phyloP scores from a whole-genome alignment of 2,113 vertebrate genomes.

The Labeo catla region DNA sequence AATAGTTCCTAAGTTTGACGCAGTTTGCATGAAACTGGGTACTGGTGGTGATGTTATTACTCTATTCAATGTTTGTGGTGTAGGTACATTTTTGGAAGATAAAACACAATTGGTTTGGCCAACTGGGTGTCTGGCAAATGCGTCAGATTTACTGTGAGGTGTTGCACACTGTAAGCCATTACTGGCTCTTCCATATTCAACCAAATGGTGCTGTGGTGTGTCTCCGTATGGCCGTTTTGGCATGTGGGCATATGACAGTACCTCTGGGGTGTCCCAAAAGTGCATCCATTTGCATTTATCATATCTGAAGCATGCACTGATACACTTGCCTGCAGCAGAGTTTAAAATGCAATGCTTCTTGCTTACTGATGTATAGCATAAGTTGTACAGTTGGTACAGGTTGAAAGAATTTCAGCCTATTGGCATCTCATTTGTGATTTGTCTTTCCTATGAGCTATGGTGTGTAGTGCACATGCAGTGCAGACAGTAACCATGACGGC shows the following conservation, averaged over 20 bases:
- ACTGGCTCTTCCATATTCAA: slow-evolving; percentile 29
- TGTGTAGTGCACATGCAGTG: neutral
- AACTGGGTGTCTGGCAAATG: slow-evolving; percentile 39
- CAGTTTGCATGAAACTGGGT: neutral
- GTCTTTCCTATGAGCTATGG: neutral
- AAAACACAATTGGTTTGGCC: neutral
- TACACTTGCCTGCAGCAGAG: neutral
- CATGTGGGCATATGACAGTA: slow-evolving; percentile 67
- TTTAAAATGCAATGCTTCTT: neutral
- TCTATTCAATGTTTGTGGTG: neutral
- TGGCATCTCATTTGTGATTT: neutral
- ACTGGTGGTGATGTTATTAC: neutral
- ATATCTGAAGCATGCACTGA: neutral
- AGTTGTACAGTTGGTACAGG: neutral
- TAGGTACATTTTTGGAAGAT: neutral
- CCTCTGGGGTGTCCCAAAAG: slow-evolving; percentile 1
- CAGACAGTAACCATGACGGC: slow-evolving; percentile 10
- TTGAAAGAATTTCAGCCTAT: neutral
- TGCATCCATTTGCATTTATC: slow-evolving; percentile 5
- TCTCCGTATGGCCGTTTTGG: slow-evolving; percentile 58
- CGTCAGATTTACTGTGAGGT: slow-evolving; percentile 61
- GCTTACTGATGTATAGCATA: neutral
- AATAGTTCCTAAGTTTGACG: neutral
- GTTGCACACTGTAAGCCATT: slow-evolving; percentile 66
- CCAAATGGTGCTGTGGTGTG: slow-evolving; percentile 14